Base-by-base conservation (phyloP, 2,888 invertebrate species). In the Callyntrura sp. region DNA sequence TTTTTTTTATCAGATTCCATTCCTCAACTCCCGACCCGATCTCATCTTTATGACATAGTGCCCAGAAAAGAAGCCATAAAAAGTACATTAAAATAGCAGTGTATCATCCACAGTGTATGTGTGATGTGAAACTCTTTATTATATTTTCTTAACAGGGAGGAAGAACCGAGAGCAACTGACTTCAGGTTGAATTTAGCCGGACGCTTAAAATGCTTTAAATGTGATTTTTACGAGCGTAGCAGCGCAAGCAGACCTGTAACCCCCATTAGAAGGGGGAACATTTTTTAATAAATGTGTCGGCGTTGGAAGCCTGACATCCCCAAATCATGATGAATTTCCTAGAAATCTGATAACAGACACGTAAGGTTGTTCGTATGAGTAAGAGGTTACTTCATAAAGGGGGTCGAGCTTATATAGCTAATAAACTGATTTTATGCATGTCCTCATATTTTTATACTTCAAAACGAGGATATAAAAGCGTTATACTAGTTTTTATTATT, bases 311-410 rank as follows among this genome's bases (percentile, higher is more conserved):
- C 60, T 88, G 88, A 82, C 88, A 62, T 83, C 87, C 60, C 48
- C 8, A 87, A 88, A 82, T 83, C 82, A 82, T 82, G 87, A 87
- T 87, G 45, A 81, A 87, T 87, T 81, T 81, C 81, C 48, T 20
- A 60, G 55, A 45, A 86, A 79, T 86, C 45, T 73, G 85, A 85
- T 85, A 85, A 83, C 28, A 25, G 25, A 35, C 45, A 23, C 45
- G 6, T 35, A 6, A 2, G n/a, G 8, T 0, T 43, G 12, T 57
- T 81, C 43, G n/a, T 35, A 20, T 43, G 11, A 17, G 43, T 35
- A 35, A 79, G 60, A 60, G 11, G 43, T 57, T 60, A 60, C 60
- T 23, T 81, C 79, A 57, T 60, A 51, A 73, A 76, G 51, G 73
- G 73, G 73, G 73, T 76, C 73, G 73, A 48, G 51, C 23, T 51